Percentiles rank a stretch among this genome's conserved stretches.
phyloP scores from a whole-genome alignment of 2,113 vertebrate genomes.

The Pomatostomus ruficeps region DNA sequence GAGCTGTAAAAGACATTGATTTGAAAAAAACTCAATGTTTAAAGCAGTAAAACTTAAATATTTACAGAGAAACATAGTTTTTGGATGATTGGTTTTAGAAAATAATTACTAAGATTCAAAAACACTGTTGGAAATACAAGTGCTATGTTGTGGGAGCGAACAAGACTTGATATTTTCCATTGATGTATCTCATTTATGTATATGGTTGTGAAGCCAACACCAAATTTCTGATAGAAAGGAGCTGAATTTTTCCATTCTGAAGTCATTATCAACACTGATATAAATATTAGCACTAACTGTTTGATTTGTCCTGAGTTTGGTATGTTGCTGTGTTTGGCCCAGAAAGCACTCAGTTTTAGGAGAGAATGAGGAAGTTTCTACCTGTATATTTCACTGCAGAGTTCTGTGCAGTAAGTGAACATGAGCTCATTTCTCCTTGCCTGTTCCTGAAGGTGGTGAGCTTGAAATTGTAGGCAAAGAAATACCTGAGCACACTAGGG shows the following conservation, averaged over 20 bases:
- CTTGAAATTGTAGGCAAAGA: slow-evolving; percentile 41
- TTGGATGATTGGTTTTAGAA: not conserved
- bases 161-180: not conserved
- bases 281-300: slow-evolving; percentile 28
- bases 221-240: not conserved
- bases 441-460: slow-evolving; percentile 46
- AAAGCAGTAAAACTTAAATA: not conserved
- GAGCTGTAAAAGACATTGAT: not conserved
- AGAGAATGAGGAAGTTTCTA: slow-evolving; percentile 43
- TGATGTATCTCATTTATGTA: not conserved
- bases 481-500: not conserved
- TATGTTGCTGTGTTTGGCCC: slow-evolving; percentile 49
- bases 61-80: not conserved
- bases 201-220: not conserved
- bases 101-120: not conserved
- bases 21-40: not conserved
- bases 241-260: slow-evolving; percentile 39
- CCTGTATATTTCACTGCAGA: not conserved
- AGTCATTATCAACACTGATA: slow-evolving; percentile 42
- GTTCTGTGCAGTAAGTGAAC: slow-evolving; percentile 42
- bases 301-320: slow-evolving; percentile 41
- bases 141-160: not conserved
- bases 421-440: slow-evolving; percentile 37
- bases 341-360: slow-evolving; percentile 51
- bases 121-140: not conserved